Evolutionary conservation across 92 coral and sea anemone species (phyloP), one percentile per base, ranked within the genome.

Genomic region (Montipora capitata): DNA sequence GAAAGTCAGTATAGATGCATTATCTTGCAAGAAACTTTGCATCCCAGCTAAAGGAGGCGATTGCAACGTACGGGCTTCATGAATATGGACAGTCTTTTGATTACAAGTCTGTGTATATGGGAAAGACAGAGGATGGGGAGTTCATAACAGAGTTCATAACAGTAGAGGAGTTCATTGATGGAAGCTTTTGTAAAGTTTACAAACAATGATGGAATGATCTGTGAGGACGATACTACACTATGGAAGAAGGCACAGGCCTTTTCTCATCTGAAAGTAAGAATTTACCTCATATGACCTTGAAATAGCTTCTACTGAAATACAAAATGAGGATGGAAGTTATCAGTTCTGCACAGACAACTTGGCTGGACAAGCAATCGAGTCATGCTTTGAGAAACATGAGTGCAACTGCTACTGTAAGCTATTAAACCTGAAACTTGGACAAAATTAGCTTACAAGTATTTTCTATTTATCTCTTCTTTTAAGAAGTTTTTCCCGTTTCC

Each of bases 211-310:
- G 93, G 95, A n/a, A 69, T 63, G 38, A 76, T 92, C 51, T 92
- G 95, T 89, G 93, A 78, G 57, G 82, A 80, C 51, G 86, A 77
- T 56, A 49, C 87, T 61, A 77, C 13, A 38, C 76, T 82, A 57
- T 84, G 92, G 72, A 77, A 80, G 83, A 83, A 92, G 88, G 87
- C 90, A 62, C 86, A 92, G 79, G 88, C 89, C 56, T 82, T 87
- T 81, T 51, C 85, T 43, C 94, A 91, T 87, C 17, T 89, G 87
- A 78, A 87, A 92, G 57, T 77, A 83, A 52, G 89, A 81, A 61
- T 88, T 88, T 65, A 92, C 95, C 12, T 84, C 88, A 41, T 92
- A 77, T 15, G 92, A 88, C 68, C 92, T 92, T 59, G 95, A 92
- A 71, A 77, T 88, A 58, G 95, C 92, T 68, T 88, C 92, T 20